Evolutionary conservation across 1,140 invertebrate genomes (phyloP).

Genomic region (Calephelis nemesis): DNA sequence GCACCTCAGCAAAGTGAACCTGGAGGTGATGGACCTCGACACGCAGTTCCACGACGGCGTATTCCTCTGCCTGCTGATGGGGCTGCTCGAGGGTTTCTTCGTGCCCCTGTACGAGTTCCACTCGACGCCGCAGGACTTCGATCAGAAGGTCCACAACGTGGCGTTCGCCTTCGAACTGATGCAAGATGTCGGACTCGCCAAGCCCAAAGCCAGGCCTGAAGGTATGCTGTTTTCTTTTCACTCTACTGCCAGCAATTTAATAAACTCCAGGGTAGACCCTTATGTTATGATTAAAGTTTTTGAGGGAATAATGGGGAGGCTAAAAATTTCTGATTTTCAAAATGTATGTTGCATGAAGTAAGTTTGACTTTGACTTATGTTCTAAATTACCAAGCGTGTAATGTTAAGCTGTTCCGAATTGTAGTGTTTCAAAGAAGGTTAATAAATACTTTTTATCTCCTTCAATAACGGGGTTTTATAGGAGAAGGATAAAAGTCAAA

Average conservation of each 20-base stretch:
- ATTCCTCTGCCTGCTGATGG: slow-evolving; percentile 96
- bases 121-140: slow-evolving; percentile 92
- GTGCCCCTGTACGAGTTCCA: slow-evolving; percentile 97
- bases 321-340: too few species aligned
- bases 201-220: slow-evolving; percentile 97
- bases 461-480: too few species aligned
- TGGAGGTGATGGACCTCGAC: slow-evolving; percentile 96
- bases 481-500: too few species aligned
- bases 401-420: too few species aligned
- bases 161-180: slow-evolving; percentile 98
- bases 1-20: slow-evolving; percentile 97
- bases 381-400: too few species aligned
- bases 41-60: slow-evolving; percentile 98
- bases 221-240: slow-evolving; percentile 79
- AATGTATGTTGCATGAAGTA: too few species aligned
- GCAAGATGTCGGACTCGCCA: slow-evolving; percentile 97
- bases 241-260: background rate
- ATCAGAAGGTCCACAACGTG: slow-evolving; percentile 98
- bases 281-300: too few species aligned
- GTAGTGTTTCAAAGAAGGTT: too few species aligned
- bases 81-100: slow-evolving; percentile 98
- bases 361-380: too few species aligned
- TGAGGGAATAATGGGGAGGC: too few species aligned
- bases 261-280: too few species aligned
- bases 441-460: too few species aligned